Percentiles rank a stretch among this genome's conserved stretches.
These are phyloP conservation scores for Sebastes kiyomatsui DNA, from an alignment of 2,797 vertebrate species.

Conservation along the genomic window DNA sequence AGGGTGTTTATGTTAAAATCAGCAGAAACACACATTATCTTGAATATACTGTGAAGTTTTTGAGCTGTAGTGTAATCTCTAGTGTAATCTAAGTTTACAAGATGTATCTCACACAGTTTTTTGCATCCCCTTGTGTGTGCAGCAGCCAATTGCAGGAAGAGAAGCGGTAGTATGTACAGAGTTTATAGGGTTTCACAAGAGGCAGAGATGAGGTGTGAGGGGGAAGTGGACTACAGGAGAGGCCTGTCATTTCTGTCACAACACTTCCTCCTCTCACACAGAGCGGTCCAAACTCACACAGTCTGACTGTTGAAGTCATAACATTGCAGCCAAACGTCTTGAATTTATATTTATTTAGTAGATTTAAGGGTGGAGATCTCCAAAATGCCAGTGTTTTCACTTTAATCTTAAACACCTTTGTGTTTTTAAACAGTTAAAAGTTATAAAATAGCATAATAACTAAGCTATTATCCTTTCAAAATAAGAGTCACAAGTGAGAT, in stretches of 20 bases:
- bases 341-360: not conserved
- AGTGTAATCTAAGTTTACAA: not conserved
- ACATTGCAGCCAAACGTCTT: not conserved
- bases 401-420: not conserved
- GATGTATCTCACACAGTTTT: not conserved
- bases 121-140: not conserved
- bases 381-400: not conserved
- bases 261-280: slow-evolving; percentile 69
- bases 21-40: not conserved
- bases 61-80: not conserved
- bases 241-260: slow-evolving; percentile 58
- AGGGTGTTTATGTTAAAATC: not conserved
- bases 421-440: not conserved
- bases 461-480: not conserved
- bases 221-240: slow-evolving; percentile 72
- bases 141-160: slow-evolving; percentile 54
- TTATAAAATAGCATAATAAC: not conserved
- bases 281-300: not conserved
- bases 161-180: slow-evolving; percentile 41
- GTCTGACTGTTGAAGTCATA: not conserved
- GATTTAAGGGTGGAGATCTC: not conserved
- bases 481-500: not conserved
- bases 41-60: rapidly evolving
- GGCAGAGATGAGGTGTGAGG: slow-evolving; percentile 50
- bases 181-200: slow-evolving; percentile 74